Evolutionary conservation across 2,888 invertebrate genomes (phyloP).

Genomic region (Ophioninae sp.): DNA sequence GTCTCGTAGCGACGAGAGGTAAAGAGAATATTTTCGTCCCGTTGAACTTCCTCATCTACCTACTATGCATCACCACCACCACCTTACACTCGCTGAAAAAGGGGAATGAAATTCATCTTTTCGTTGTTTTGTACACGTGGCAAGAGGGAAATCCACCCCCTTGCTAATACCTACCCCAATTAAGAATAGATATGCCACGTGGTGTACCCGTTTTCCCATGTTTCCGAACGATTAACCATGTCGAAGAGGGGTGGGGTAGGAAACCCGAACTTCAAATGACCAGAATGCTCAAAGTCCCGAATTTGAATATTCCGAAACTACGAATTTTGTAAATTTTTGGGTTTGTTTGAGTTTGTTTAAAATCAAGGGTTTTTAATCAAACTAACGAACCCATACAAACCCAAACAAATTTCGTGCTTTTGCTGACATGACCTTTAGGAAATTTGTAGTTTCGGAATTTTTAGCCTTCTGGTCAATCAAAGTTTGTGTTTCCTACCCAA

Average conservation of each 20-base stretch:
- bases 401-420: too few species aligned
- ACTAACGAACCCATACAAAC: too few species aligned
- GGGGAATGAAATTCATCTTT: not conserved
- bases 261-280: too few species aligned
- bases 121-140: not conserved
- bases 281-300: not conserved
- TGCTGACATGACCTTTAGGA: too few species aligned
- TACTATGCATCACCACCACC: not conserved
- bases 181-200: not conserved
- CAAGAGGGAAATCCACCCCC: not conserved
- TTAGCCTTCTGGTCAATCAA: too few species aligned
- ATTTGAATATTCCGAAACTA: too few species aligned
- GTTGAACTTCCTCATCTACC: constrained; percentile 17
- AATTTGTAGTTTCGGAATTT: too few species aligned
- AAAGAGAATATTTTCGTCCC: constrained; percentile 53
- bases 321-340: too few species aligned
- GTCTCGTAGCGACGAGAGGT: constrained; percentile 21
- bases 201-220: not conserved
- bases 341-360: too few species aligned
- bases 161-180: not conserved
- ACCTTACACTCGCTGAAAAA: not conserved
- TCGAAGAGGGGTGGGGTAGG: too few species aligned
- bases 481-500: too few species aligned
- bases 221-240: not conserved
- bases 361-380: too few species aligned